These are phyloP conservation scores for Oscheius sp. DNA, from an alignment of 2,888 invertebrate genomes.

Conservation along the genomic window DNA sequence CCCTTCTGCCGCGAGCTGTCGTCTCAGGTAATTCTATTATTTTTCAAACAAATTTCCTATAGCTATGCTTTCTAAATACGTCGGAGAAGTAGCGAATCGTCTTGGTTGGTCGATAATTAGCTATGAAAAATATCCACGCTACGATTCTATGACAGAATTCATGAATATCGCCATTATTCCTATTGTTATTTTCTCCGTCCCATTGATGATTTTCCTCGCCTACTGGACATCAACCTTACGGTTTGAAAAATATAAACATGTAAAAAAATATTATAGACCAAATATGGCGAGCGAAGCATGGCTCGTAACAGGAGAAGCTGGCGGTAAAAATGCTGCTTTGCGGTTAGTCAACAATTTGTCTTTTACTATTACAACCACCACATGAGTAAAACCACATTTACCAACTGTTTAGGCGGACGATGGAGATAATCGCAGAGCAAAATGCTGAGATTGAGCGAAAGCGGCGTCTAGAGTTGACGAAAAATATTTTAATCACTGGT, in stretches of 20 bases:
- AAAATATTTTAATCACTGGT: slow-evolving; percentile 44
- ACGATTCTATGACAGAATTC: slow-evolving; percentile 65
- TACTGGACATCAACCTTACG: slow-evolving; percentile 64
- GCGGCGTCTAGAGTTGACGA: slow-evolving; percentile 45
- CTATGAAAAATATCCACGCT: slow-evolving; percentile 65
- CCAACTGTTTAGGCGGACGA: slow-evolving; percentile 64
- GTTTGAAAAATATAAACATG: slow-evolving; percentile 31
- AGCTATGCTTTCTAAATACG: slow-evolving; percentile 60
- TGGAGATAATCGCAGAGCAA: slow-evolving; percentile 69
- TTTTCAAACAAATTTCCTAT: too few species aligned
- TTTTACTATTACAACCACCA: neutral
- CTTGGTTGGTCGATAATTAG: slow-evolving; percentile 64
- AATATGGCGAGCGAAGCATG: slow-evolving; percentile 59
- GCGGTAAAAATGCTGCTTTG: slow-evolving; percentile 68
- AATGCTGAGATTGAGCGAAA: slow-evolving; percentile 62
- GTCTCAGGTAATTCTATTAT: slow-evolving; percentile 51
- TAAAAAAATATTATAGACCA: slow-evolving; percentile 40
- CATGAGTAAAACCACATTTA: neutral
- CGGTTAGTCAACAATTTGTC: slow-evolving; percentile 33
- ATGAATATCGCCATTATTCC: slow-evolving; percentile 69
- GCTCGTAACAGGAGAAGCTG: slow-evolving; percentile 67
- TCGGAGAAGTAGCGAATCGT: slow-evolving; percentile 56
- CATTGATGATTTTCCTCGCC: slow-evolving; percentile 68
- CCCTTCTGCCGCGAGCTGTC: slow-evolving; percentile 55
- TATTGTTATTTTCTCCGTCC: slow-evolving; percentile 63